Percentiles rank a stretch among this genome's conserved stretches.
Evolutionary conservation across 2,888 invertebrate species (phyloP).

Genomic region (Cyclophora punctaria): DNA sequence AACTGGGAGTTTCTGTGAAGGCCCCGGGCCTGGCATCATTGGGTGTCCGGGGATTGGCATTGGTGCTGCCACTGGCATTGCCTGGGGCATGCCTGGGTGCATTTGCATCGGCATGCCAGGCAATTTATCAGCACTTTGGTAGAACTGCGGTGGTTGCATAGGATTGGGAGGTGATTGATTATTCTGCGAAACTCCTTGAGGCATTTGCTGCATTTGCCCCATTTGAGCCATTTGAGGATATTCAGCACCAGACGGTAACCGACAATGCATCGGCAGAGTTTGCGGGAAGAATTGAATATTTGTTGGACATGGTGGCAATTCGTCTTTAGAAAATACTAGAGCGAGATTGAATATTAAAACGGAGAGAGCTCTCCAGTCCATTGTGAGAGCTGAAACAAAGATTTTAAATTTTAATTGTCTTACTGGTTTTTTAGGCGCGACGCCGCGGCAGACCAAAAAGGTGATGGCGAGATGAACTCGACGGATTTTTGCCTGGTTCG

Average conservation of each 20-base stretch:
- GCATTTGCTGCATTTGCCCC: constrained; percentile 19
- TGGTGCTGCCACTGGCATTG: constrained; percentile 19
- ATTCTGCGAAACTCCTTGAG: constrained; percentile 22
- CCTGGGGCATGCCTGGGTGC: constrained; percentile 16
- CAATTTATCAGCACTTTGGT: constrained; percentile 7
- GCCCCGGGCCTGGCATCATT: constrained; percentile 24
- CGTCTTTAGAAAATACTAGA: constrained; percentile 23
- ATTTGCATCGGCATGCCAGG: constrained; percentile 14
- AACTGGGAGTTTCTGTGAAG: constrained; percentile 52
- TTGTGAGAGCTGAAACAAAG: constrained; percentile 27
- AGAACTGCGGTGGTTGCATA: constrained; percentile 24
- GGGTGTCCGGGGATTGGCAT: constrained; percentile 15
- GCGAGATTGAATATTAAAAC: constrained; percentile 22
- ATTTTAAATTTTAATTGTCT: no score
- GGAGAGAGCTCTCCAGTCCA: constrained; percentile 24
- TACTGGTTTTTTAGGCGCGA: no score
- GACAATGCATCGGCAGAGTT: constrained; percentile 61
- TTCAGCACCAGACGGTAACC: constrained; percentile 39
- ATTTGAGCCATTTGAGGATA: constrained; percentile 15
- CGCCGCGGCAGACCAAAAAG: no score
- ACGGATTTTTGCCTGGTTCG: no score
- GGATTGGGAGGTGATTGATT: constrained; percentile 27
- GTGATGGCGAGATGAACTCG: no score
- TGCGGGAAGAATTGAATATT: constrained; percentile 54
- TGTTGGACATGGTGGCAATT: constrained; percentile 55